A percentile compares a stretch with the other conserved stretches of the same genome.
phyloP scores from a whole-genome alignment of 2,888 invertebrate genomes.

The Megalurothrips usitatus region DNA sequence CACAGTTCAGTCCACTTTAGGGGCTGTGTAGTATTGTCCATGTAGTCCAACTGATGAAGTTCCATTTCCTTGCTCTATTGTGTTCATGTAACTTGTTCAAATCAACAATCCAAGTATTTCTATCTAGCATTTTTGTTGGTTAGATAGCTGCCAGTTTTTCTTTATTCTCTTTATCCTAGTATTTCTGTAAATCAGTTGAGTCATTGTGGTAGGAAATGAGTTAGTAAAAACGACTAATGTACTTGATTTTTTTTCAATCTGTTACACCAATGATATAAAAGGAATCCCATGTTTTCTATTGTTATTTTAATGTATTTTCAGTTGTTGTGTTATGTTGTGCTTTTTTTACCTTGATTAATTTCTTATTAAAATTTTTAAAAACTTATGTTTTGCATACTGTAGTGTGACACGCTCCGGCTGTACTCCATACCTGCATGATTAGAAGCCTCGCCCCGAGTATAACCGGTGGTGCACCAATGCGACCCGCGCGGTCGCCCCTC shows the following conservation, averaged over 20 bases:
- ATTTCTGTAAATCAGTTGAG: not conserved
- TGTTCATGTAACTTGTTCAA: not conserved
- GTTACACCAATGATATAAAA: not conserved
- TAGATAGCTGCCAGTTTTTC: not conserved
- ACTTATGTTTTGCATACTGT: not conserved
- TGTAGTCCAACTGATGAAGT: too few species aligned
- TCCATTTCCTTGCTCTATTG: not conserved
- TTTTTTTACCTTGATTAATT: not conserved
- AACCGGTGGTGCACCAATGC: too few species aligned
- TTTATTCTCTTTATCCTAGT: not conserved
- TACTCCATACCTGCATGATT: too few species aligned
- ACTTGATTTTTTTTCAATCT: not conserved
- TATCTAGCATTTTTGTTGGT: not conserved
- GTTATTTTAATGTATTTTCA: not conserved
- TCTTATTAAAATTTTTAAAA: not conserved
- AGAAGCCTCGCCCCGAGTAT: too few species aligned
- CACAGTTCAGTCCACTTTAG: too few species aligned
- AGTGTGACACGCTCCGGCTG: too few species aligned
- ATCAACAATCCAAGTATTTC: not conserved
- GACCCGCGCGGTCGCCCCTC: too few species aligned
- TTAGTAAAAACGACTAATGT: not conserved
- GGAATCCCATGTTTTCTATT: conserved; percentile 3
- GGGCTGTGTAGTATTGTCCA: too few species aligned
- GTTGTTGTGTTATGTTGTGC: not conserved
- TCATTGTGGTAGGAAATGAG: not conserved